Evolutionary conservation across 2,797 vertebrate genomes (phyloP), one percentile per base, ranked within the genome.

Genomic region (Loriculus beryllinus): DNA sequence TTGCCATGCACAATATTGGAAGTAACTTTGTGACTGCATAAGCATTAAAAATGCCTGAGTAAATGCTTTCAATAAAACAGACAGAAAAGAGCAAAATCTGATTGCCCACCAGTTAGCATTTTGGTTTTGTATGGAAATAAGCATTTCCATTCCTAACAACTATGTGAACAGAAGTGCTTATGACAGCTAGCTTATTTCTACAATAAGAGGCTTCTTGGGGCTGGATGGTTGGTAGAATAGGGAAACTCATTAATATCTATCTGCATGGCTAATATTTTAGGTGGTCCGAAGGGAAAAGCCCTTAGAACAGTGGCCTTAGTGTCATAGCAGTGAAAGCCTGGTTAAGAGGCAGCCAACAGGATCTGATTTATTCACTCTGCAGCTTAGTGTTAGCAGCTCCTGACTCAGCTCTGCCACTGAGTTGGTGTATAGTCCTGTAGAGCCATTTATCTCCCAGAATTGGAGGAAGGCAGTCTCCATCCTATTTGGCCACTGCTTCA

Each of bases 81-180:
- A 90, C 37, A 45, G 42, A 69, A 26, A 92, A 93, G 81, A 88
- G 60, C 40, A 93, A 94, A 95, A 68, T 82, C 48, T 87, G 48
- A 65, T 62, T 79, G 65, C 54, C 72, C 60, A 75, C 45, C 20
- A 78, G 26, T 59, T 90, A 86, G 56, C 47, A 67, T 65, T 95
- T 89, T 74, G 56, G 31, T 91, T 81, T 83, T 86, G 7, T 59
- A 77, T 52, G 37, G 49, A 87, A 94, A 88, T 70, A 77, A 76
- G 35, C 31, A 60, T 85, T 93, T 93, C 48, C 60, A 80, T 82
- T 71, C 62, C 65, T 94, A 87, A 82, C 59, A 45, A 83, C 64
- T 81, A 18, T 37, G 54, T 64, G 71, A 82, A 68, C 23, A 77
- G 31, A 88, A 91, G 33, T 39, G 26, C 19, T 80, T 63, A 75